Conservation (phyloP, 2,888 invertebrate species). For the Galerucella nymphaeae region DNA sequence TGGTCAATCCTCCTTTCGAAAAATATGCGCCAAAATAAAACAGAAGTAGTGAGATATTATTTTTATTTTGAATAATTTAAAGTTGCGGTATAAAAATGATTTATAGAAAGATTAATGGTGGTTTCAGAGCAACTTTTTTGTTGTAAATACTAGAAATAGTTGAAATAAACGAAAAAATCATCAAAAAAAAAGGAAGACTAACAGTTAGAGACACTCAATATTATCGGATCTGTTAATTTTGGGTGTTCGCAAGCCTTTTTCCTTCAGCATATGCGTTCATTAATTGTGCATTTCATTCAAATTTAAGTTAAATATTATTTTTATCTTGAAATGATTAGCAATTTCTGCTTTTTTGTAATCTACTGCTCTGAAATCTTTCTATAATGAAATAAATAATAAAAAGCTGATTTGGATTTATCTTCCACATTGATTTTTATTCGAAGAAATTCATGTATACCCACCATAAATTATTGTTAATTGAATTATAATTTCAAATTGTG, state of each 20-base stretch:
- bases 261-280: too few species aligned
- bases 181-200: too few species aligned
- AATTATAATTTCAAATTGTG: conserved; percentile 37
- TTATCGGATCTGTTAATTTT: too few species aligned
- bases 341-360: not conserved
- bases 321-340: too few species aligned
- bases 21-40: conserved; percentile 39
- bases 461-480: conserved; percentile 52
- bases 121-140: not conserved
- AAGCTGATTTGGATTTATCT: conserved; percentile 46
- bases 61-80: conserved; percentile 33
- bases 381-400: conserved; percentile 1
- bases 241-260: too few species aligned
- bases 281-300: too few species aligned
- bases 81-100: conserved; percentile 22
- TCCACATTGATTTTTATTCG: conserved; percentile 48
- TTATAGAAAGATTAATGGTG: conserved; percentile 1
- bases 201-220: too few species aligned
- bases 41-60: conserved; percentile 32
- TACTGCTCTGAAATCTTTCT: conserved; percentile 8
- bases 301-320: not conserved
- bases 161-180: not conserved
- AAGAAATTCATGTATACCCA: conserved; percentile 47
- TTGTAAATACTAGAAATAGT: not conserved
- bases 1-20: conserved; percentile 38